These are phyloP conservation scores for Nasua narica DNA, from an alignment of 2,797 vertebrate genomes.

Conservation along the genomic window DNA sequence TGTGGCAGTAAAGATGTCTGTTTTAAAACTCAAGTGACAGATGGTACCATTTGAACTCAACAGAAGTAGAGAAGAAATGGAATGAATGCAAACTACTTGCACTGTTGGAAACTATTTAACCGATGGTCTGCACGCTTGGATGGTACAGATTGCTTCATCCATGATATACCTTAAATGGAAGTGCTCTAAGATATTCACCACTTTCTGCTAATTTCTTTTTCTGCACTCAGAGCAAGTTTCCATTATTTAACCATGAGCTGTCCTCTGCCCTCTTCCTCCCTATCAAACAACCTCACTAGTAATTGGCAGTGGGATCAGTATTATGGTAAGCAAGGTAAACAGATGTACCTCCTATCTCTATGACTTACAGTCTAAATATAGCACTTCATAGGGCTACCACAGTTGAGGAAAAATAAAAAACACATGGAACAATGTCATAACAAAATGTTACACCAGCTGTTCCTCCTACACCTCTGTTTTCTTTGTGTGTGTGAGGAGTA, in stretches of 20 bases:
- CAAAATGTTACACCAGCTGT: conserved; percentile 45
- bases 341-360: background rate
- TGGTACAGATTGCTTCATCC: background rate
- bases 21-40: conserved; percentile 50
- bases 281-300: background rate
- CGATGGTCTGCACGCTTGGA: background rate
- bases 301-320: background rate
- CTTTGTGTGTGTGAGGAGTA: background rate
- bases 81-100: conserved; percentile 2
- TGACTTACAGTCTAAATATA: conserved; percentile 52
- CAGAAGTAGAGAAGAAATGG: conserved; percentile 28
- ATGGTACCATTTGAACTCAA: conserved; percentile 52
- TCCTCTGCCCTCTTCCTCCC: background rate
- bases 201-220: conserved; percentile 35
- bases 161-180: background rate
- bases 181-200: background rate
- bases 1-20: conserved; percentile 26
- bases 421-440: conserved; percentile 40
- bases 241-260: conserved; percentile 10
- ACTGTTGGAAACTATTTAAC: conserved; percentile 22
- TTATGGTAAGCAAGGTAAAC: conserved; percentile 2
- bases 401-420: conserved; percentile 45
- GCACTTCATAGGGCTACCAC: background rate
- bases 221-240: conserved; percentile 6
- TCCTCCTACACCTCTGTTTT: background rate